Conservation (phyloP, 2,888 invertebrate genomes). For the Microctonus hyperodae region DNA sequence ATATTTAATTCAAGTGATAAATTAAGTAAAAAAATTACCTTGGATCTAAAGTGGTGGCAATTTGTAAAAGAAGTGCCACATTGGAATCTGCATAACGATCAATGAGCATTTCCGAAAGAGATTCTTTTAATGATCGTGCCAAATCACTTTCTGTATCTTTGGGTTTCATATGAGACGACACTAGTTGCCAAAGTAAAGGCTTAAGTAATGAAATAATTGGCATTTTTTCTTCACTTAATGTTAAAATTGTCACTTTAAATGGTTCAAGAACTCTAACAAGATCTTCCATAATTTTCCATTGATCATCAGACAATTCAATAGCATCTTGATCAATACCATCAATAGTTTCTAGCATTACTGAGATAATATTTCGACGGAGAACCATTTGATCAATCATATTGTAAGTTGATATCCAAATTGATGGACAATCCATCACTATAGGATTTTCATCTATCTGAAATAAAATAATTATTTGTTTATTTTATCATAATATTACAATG, state of each 20-base stretch:
- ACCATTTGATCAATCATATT: constrained; percentile 63
- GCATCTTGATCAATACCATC: constrained; percentile 56
- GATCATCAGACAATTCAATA: constrained; percentile 55
- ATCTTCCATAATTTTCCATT: constrained; percentile 63
- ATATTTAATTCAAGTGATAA: too few species aligned
- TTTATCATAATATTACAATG: background rate
- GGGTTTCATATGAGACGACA: constrained; percentile 62
- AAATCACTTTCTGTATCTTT: constrained; percentile 59
- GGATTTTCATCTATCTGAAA: constrained; percentile 55
- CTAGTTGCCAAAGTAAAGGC: constrained; percentile 65
- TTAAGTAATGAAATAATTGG: constrained; percentile 64
- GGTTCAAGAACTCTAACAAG: constrained; percentile 63
- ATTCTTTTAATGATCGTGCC: constrained; percentile 59
- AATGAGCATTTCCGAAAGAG: constrained; percentile 59
- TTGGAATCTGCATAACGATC: constrained; percentile 59
- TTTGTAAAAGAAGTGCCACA: constrained; percentile 61
- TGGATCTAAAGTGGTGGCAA: constrained; percentile 64
- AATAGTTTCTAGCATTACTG: constrained; percentile 56
- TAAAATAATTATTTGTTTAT: background rate
- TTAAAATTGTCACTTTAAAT: constrained; percentile 65
- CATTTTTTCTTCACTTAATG: constrained; percentile 64
- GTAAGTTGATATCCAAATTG: constrained; percentile 64
- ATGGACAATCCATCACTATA: constrained; percentile 58
- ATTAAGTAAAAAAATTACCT: constrained; percentile 46
- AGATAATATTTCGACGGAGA: constrained; percentile 55